Evolutionary conservation across 2,797 vertebrate species (phyloP), one percentile per base, ranked within the genome.

Genomic region (Enteromius viviparus): DNA sequence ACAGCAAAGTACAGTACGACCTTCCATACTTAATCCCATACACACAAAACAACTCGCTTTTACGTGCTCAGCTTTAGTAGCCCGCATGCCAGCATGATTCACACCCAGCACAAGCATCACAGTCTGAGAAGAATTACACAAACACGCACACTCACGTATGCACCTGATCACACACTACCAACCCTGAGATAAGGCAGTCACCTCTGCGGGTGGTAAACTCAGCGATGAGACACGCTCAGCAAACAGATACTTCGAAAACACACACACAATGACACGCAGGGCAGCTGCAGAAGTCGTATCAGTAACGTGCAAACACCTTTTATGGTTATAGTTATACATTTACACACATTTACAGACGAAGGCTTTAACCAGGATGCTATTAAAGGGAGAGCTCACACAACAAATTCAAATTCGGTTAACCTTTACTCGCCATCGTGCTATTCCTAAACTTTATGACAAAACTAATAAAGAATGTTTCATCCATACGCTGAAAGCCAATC

Each of bases 81-180:
- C 90, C 90, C 34, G 85, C 91, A 93, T 93, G 89, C 92, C 92
- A 87, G 81, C 89, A 92, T 92, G 89, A 87, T 89, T 92, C 91
- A 90, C 91, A 90, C 90, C 81, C 82, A 88, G 85, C 87, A 86
- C 85, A 62, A 90, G 88, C 84, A 88, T 93, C 92, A 92, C 87
- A 89, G 85, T 86, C 83, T 76, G 62, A 71, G 85, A 86, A 84
- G 78, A 84, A 89, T 70, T 81, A 66, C 77, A 89, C 82, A n/a
- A 85, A 84, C 45, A 79, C 23, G 32, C 81, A 78, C 45, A 53
- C 60, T 66, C 74, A 70, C 66, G 29, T 64, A 21, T 70, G 62
- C 81, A 85, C 84, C 84, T 79, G 80, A 74, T 72, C 69, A 60
- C 76, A 83, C 69, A 74, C 19, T 76, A 32, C 69, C 11, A 51